phyloP scores from a whole-genome alignment of 1,140 invertebrate species.

The Ylistrum balloti region DNA sequence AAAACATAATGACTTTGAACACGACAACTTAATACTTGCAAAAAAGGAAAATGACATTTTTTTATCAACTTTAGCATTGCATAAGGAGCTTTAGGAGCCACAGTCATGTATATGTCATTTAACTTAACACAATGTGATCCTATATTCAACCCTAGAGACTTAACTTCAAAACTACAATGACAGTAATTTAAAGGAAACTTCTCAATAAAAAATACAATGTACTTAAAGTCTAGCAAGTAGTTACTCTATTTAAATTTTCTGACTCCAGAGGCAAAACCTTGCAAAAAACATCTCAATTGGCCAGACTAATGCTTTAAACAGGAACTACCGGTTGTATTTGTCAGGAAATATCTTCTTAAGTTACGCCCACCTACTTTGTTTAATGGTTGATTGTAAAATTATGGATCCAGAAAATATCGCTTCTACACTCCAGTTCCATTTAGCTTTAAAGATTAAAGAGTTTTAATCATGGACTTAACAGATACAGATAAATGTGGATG shows the following conservation, averaged over 20 bases:
- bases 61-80: no score
- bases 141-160: neutral
- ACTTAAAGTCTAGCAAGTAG: neutral
- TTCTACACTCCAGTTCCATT: neutral
- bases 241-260: neutral
- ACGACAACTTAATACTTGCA: no score
- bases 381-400: neutral
- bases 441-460: neutral
- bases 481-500: neutral
- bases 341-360: slow-evolving; percentile 13
- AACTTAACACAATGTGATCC: neutral
- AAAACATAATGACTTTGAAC: no score
- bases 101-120: no score
- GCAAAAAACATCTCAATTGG: neutral
- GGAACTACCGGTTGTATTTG: neutral
- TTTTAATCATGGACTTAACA: neutral
- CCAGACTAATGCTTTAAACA: neutral
- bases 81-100: no score
- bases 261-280: neutral
- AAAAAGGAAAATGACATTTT: no score
- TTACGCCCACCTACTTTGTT: neutral
- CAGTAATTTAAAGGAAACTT: neutral
- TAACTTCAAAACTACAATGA: neutral
- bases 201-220: neutral
- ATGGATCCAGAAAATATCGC: neutral